Evolutionary conservation across 2,113 vertebrate species (phyloP).

Genomic region (Carassius auratus): DNA sequence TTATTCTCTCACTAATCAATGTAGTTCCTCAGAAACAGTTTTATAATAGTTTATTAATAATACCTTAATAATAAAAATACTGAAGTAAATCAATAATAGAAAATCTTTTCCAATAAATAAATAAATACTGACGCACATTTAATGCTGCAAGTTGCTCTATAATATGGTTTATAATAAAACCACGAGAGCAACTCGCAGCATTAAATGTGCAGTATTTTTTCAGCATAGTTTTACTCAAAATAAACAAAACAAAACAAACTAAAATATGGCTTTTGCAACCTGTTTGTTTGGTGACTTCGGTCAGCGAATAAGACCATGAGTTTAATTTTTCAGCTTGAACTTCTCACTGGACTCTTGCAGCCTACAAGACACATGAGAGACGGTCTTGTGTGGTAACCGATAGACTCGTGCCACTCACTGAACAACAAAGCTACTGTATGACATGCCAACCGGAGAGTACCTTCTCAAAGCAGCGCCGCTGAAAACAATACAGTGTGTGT

Average conservation of each 20-base stretch:
- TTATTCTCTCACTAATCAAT: too few relatives aligned
- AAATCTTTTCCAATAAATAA: too few relatives aligned
- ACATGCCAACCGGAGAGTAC: conserved; percentile 37
- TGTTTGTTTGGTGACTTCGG: not conserved
- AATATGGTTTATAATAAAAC: not conserved
- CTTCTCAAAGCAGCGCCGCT: conserved; percentile 31
- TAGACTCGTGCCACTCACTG: conserved; percentile 38
- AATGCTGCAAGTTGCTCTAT: too few relatives aligned
- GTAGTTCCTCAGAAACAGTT: too few relatives aligned
- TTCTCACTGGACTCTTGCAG: conserved; percentile 27
- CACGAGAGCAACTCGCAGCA: too few relatives aligned
- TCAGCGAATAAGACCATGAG: conserved; percentile 1
- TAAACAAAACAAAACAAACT: too few relatives aligned
- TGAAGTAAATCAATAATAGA: too few relatives aligned
- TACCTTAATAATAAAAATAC: too few relatives aligned
- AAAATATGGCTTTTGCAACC: not conserved
- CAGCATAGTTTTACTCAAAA: not conserved
- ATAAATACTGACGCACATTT: too few relatives aligned
- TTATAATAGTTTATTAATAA: too few relatives aligned
- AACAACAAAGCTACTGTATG: conserved; percentile 54
- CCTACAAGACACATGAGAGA: conserved; percentile 47
- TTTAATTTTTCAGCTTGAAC: conserved; percentile 44
- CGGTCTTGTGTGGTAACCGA: conserved; percentile 43
- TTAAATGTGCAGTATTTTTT: too few relatives aligned
- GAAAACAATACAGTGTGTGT: conserved; percentile 48